Percentiles rank a stretch among this genome's conserved stretches.
Evolutionary conservation across 2,888 invertebrate genomes (phyloP).

Genomic region (Drosophila fulvimacula): DNA sequence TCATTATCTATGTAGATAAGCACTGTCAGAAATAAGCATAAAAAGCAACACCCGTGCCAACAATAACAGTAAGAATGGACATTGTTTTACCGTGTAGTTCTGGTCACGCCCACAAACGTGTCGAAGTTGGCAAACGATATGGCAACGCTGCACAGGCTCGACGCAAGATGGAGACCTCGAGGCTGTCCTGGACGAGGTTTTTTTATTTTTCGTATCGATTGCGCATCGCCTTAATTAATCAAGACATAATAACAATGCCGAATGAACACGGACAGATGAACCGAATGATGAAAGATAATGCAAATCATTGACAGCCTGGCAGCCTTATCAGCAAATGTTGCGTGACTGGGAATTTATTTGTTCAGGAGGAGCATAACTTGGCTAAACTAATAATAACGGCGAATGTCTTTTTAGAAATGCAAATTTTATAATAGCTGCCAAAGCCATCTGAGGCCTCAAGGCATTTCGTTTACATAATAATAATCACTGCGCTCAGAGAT

Average conservation of each 20-base stretch:
- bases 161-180: background rate
- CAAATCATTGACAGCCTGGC: constrained; percentile 34
- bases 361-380: constrained; percentile 29
- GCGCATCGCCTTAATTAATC: constrained; percentile 67
- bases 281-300: constrained; percentile 45
- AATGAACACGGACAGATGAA: constrained; percentile 19
- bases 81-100: constrained; percentile 39
- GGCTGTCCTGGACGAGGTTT: constrained; percentile 36
- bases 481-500: constrained; percentile 37
- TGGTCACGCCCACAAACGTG: constrained; percentile 56
- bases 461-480: constrained; percentile 66
- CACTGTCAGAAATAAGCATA: constrained; percentile 59
- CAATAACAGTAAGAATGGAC: constrained; percentile 37
- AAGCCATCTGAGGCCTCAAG: constrained; percentile 45
- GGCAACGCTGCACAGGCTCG: constrained; percentile 5
- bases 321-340: constrained; percentile 2
- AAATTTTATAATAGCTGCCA: constrained; percentile 62
- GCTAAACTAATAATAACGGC: constrained; percentile 63
- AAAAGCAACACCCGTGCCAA: constrained; percentile 45
- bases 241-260: constrained; percentile 41
- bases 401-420: constrained; percentile 71
- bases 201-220: constrained; percentile 53
- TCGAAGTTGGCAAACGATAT: constrained; percentile 54
- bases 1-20: constrained; percentile 79
- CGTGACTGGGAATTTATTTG: constrained; percentile 41